Conservation (phyloP, 1,140 invertebrate species). For the Phthorimaea operculella region DNA sequence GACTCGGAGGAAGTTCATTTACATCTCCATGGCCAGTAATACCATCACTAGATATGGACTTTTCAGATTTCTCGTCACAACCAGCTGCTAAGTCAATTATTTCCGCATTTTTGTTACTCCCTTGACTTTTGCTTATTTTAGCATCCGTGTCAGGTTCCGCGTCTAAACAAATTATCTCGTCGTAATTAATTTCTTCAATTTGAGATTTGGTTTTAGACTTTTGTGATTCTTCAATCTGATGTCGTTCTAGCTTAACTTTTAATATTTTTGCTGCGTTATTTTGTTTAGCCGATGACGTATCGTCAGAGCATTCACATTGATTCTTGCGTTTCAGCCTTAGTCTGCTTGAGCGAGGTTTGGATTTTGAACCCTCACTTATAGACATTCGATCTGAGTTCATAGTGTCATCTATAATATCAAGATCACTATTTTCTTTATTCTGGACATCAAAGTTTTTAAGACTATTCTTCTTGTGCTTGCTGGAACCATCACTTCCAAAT, state of each 20-base stretch:
- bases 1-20: slow-evolving; percentile 32
- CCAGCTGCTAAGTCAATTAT: neutral
- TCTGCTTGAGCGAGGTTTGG: neutral
- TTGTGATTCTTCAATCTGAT: neutral
- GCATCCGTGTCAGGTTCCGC: neutral
- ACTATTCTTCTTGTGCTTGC: neutral
- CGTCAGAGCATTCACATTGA: neutral
- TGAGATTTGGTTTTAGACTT: neutral
- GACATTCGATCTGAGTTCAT: neutral
- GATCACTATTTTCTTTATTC: neutral
- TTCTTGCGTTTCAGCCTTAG: neutral
- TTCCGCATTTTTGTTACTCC: neutral
- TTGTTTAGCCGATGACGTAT: no score
- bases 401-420: neutral
- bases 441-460: neutral
- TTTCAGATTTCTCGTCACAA: slow-evolving; percentile 16
- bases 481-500: neutral
- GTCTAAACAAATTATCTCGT: neutral
- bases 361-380: no score
- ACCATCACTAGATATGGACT: slow-evolving; percentile 34
- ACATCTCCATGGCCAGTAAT: slow-evolving; percentile 41
- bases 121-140: neutral
- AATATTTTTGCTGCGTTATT: neutral
- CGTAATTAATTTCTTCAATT: neutral
- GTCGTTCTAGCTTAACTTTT: neutral